Evolutionary conservation across 2,888 invertebrate species (phyloP), one percentile per base, ranked within the genome.

Genomic region (Oscheius sp.): DNA sequence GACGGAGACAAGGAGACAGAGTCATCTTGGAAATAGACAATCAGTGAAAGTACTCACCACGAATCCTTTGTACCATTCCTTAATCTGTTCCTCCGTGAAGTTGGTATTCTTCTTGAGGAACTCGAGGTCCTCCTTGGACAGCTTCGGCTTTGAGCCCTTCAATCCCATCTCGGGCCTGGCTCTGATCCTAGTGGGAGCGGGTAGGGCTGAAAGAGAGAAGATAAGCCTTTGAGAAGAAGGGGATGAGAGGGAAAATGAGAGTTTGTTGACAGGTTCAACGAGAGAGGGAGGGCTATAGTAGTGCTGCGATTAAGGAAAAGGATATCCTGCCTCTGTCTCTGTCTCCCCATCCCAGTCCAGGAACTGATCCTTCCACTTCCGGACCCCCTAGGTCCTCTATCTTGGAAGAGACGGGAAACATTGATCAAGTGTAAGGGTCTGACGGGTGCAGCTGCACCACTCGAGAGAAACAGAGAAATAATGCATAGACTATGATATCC

Each of bases 1-100:
- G 55, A 11, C 29, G 10, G 3, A 4, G 1, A 4, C 50, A 10
- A 66, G 29, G 29, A 29, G 65, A 10, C 13, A 65, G 65, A 57
- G 9, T 42, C n/a, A 58, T 21, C 13, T 48, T 47, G 2, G 29
- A 50, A 32, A 60, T 9, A 60, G 11, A 63, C 21, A 9, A 35
- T 60, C 53, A 53, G 10, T 3, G 3, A 60, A 33, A 33, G 50
- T 7, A 91, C 93, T 92, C 92, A 97, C 97, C 94, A 97, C 96
- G 91, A 98, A 99, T 84, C 98, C 98, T 92, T 97, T 96, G 92
- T 99, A 98, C 98, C 98, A 99, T 92, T 98, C 97, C 91, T 97
- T 97, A 91, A 99, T 99, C 89, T 98, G 97, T 86, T 95, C 94
- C 91, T 99, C 98, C 89, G 96, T 96, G 91, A 99, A 99, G 85